Evolutionary conservation across 2,888 invertebrate species (phyloP).

Genomic region (Protophormia terraenovae): DNA sequence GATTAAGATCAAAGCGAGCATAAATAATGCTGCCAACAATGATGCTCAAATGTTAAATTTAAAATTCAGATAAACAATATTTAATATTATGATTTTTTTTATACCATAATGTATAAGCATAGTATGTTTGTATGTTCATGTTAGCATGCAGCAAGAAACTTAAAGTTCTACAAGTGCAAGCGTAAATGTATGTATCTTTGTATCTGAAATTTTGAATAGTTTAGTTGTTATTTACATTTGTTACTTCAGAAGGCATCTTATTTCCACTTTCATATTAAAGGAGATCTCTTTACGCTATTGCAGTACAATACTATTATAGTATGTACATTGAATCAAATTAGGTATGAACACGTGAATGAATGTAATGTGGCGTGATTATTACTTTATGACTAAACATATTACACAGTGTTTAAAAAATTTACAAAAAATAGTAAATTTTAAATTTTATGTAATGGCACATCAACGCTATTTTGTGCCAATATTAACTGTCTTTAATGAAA

Average conservation of each 20-base stretch:
- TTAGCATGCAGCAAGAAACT: background rate
- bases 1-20: constrained; percentile 55
- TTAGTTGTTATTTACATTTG: background rate
- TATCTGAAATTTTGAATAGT: constrained; percentile 2
- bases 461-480: no score
- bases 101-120: background rate
- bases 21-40: constrained; percentile 45
- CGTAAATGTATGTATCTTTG: background rate
- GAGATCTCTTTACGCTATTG: background rate
- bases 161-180: background rate
- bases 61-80: constrained; percentile 40
- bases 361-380: no score
- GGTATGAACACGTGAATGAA: constrained; percentile 5
- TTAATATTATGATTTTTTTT: constrained; percentile 34
- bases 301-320: no score
- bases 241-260: background rate
- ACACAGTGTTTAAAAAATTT: no score
- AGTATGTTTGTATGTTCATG: no score
- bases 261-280: background rate
- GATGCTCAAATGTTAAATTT: constrained; percentile 25
- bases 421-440: no score
- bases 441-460: no score
- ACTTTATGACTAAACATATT: no score
- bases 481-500: no score
- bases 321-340: background rate